Percentiles rank a stretch among this genome's conserved stretches.
Evolutionary conservation across 2,797 vertebrate genomes (phyloP).

Genomic region (Xiphorhynchus erythropygius): DNA sequence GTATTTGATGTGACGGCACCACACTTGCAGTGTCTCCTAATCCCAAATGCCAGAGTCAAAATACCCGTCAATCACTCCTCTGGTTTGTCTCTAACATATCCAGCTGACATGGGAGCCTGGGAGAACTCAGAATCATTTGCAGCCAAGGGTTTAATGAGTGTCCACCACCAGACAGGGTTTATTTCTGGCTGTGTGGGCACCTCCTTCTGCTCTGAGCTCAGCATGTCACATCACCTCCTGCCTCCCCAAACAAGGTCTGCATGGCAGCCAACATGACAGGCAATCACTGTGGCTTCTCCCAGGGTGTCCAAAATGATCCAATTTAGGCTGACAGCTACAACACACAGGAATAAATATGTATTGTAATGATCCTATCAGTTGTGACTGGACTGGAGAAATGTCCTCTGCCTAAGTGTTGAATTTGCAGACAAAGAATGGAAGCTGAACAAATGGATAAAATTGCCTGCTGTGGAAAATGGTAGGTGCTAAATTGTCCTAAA

Average conservation of each 20-base stretch:
- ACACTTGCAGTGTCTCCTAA: background rate
- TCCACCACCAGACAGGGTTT: background rate
- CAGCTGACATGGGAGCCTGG: background rate
- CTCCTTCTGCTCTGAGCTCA: background rate
- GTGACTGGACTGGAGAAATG: background rate
- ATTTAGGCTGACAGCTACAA: slow-evolving; percentile 11
- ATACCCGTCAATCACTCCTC: background rate
- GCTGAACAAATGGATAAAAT: background rate
- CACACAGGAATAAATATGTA: background rate
- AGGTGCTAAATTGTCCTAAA: background rate
- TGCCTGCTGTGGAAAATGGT: background rate
- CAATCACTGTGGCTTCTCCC: background rate
- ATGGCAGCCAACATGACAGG: background rate
- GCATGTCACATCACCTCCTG: background rate
- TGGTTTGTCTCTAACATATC: background rate
- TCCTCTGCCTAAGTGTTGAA: background rate
- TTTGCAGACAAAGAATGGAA: background rate
- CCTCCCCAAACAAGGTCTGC: background rate
- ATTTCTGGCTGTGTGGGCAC: background rate
- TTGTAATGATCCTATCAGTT: background rate
- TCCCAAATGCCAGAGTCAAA: background rate
- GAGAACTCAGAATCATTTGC: background rate
- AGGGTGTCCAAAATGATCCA: background rate
- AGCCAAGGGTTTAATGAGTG: background rate
- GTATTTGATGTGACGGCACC: background rate